A percentile compares a stretch with the other conserved stretches of the same genome.
Conservation (phyloP, 2,113 vertebrate species). For the Hippopotamus amphibius region DNA sequence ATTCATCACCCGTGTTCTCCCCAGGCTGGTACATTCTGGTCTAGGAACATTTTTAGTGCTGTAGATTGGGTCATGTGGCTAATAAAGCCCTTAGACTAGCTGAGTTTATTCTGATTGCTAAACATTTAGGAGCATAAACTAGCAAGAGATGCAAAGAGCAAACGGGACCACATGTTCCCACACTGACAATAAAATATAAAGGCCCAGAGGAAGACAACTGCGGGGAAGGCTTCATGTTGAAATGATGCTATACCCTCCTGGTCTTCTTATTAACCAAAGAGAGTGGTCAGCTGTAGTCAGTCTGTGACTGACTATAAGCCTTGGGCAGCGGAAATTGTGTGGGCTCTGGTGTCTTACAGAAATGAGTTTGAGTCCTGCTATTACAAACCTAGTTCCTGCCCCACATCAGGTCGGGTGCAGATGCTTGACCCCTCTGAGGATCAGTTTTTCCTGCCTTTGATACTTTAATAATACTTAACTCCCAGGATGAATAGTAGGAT, state of each 20-base stretch:
- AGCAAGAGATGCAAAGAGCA: neutral
- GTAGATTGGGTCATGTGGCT: neutral
- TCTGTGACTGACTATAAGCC: neutral
- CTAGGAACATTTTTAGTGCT: neutral
- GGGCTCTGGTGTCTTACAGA: neutral
- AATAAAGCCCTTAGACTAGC: neutral
- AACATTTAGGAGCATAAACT: neutral
- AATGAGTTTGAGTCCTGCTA: neutral
- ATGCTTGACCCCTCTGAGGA: neutral
- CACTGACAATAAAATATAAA: neutral
- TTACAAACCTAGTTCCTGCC: neutral
- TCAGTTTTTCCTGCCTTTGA: neutral
- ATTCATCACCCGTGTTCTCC: neutral
- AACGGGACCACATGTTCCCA: neutral
- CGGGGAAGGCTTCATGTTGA: neutral
- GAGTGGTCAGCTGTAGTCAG: neutral
- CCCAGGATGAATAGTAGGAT: neutral
- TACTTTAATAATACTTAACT: neutral
- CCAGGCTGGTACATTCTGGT: neutral
- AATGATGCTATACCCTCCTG: neutral
- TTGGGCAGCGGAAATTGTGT: neutral
- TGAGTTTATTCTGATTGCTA: neutral
- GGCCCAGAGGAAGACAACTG: neutral
- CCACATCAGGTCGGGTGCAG: neutral
- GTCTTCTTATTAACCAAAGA: neutral